Evolutionary conservation across 2,113 vertebrate genomes (phyloP).

Genomic region (Caranx melampygus): DNA sequence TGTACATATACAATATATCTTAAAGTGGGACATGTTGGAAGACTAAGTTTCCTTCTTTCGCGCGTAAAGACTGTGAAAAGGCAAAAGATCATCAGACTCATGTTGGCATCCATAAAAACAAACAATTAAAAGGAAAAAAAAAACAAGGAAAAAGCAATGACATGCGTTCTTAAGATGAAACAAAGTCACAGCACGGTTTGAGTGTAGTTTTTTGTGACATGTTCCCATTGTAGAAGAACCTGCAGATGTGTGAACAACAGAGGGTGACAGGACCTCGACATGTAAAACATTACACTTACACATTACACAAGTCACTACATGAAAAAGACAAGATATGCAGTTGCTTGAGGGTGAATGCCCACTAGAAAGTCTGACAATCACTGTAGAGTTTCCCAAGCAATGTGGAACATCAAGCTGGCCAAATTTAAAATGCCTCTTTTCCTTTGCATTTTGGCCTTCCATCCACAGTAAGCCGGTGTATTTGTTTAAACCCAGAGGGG

Average conservation of each 20-base stretch:
- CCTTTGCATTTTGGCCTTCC: not conserved
- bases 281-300: not conserved
- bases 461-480: slow-evolving; percentile 17
- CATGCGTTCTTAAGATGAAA: slow-evolving; percentile 26
- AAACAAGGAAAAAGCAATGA: slow-evolving; percentile 76
- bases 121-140: slow-evolving; percentile 55
- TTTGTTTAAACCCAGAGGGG: not conserved
- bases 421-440: not conserved
- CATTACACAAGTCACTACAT: not conserved
- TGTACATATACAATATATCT: slow-evolving; percentile 36
- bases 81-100: slow-evolving; percentile 24
- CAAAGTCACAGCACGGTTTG: slow-evolving; percentile 11
- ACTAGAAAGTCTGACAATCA: not conserved
- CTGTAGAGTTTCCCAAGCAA: not conserved
- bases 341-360: slow-evolving; percentile 1
- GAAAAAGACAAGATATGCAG: not conserved
- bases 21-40: slow-evolving; percentile 55
- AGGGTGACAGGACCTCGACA: not conserved
- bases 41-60: slow-evolving; percentile 36
- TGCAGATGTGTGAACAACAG: not conserved
- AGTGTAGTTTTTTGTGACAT: not conserved
- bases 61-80: slow-evolving; percentile 26
- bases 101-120: slow-evolving; percentile 77
- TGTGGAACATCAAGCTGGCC: not conserved
- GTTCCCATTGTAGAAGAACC: not conserved